These are phyloP conservation scores for Melanophora roralis DNA, from an alignment of 2,888 invertebrate genomes.

Conservation along the genomic window DNA sequence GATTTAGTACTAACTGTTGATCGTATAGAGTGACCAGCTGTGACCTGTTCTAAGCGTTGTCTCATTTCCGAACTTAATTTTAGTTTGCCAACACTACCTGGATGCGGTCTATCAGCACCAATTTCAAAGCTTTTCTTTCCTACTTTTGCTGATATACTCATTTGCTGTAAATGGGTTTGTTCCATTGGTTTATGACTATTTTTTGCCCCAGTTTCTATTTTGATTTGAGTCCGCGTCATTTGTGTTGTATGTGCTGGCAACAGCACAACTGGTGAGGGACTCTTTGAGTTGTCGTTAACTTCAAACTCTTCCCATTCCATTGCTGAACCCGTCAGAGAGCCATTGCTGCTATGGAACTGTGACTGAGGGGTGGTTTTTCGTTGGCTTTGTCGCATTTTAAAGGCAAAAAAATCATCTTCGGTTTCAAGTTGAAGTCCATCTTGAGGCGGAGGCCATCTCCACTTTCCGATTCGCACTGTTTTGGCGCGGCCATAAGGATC, in stretches of 20 bases:
- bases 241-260: constrained; percentile 66
- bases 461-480: constrained; percentile 95
- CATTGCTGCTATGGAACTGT: constrained; percentile 74
- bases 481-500: constrained; percentile 96
- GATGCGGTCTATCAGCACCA: constrained; percentile 88
- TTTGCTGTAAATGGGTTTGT: constrained; percentile 57
- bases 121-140: constrained; percentile 84
- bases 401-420: constrained; percentile 91
- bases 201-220: constrained; percentile 68
- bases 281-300: constrained; percentile 79
- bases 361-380: constrained; percentile 87
- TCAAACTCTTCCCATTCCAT: constrained; percentile 93
- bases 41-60: constrained; percentile 90
- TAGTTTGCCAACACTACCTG: constrained; percentile 92
- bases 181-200: constrained; percentile 44
- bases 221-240: constrained; percentile 70
- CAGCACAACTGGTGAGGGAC: constrained; percentile 69
- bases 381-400: constrained; percentile 90
- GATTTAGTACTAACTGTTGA: constrained; percentile 84
- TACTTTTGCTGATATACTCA: constrained; percentile 66
- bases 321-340: constrained; percentile 77
- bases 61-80: constrained; percentile 95
- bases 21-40: constrained; percentile 91
- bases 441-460: constrained; percentile 96
- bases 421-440: constrained; percentile 84